Evolutionary conservation across 2,888 invertebrate genomes (phyloP).

Genomic region (Pomacea canaliculata): DNA sequence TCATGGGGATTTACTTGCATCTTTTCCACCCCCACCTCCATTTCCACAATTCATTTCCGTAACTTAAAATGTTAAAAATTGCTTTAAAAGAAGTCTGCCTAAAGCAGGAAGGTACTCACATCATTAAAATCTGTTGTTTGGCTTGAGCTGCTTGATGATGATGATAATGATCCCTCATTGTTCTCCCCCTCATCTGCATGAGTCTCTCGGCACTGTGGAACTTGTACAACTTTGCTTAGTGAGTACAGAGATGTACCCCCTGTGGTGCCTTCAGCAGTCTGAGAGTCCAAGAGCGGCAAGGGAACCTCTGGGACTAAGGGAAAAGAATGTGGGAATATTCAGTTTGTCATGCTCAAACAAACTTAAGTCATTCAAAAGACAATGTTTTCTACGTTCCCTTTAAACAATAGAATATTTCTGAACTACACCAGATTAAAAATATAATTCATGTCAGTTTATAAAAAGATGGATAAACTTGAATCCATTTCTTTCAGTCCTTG

Average conservation of each 20-base stretch:
- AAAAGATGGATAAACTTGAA: neutral
- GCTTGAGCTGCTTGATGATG: constrained; percentile 31
- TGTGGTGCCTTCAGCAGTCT: constrained; percentile 17
- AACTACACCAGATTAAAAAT: too few relatives aligned
- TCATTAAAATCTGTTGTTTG: constrained; percentile 55
- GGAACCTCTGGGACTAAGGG: constrained; percentile 24
- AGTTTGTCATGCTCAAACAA: too few relatives aligned
- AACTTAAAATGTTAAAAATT: too few relatives aligned
- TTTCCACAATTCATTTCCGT: too few relatives aligned
- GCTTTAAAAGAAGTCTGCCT: too few relatives aligned
- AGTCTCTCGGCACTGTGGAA: constrained; percentile 32
- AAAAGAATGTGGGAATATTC: neutral
- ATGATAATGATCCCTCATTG: constrained; percentile 22
- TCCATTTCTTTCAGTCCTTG: neutral
- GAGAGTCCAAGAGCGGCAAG: constrained; percentile 25
- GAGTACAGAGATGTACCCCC: constrained; percentile 18
- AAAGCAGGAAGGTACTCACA: constrained; percentile 30
- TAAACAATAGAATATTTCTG: too few relatives aligned
- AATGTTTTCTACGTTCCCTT: too few relatives aligned
- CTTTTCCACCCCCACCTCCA: too few relatives aligned
- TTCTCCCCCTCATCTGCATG: constrained; percentile 47
- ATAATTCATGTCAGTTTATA: too few relatives aligned
- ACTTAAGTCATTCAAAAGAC: too few relatives aligned
- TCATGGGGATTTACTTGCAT: too few relatives aligned
- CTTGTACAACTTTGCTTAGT: constrained; percentile 7